Evolutionary conservation across 2,113 vertebrate species (phyloP), one percentile per base, ranked within the genome.

Genomic region (Cryptomyrus ogoouensis): DNA sequence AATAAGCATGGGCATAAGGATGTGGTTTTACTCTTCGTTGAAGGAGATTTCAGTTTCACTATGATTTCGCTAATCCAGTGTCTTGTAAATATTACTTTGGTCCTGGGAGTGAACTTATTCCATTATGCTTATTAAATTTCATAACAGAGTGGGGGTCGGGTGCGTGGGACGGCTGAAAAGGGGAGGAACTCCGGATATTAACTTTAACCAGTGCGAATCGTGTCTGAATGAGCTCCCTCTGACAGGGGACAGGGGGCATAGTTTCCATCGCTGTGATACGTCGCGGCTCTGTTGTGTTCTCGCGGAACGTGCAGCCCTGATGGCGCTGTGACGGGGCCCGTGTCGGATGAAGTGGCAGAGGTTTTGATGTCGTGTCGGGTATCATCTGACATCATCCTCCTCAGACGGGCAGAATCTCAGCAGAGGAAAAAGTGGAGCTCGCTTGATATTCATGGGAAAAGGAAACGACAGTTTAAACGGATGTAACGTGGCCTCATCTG

Each of bases 241-340:
- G 87, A 46, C 8, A 88, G 52, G 24, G 9, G 21, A 62, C 39
- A 44, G 53, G 53, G 35, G 42, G 53, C 35, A 10, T 50, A 62
- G 13, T 66, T 88, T 88, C 35, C 87, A 66, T 66, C 56, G 1
- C 87, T 66, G 87, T 66, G 62, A 88, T 31, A 88, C 50, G 47
- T 74, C 15, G 5, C 15, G 2, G 19, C 62, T 88, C 66, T 47
- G 44, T 6, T 74, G 35, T 50, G 39, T 27, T 74, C 44, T 13
- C 8, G 27, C 3, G 17, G 88, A 74, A 49, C 15, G 10, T 47
- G 17, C 5, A 7, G 58, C 74, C 31, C 62, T 0, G 46, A 3
- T 19, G 5, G 24, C 2, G 19, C 49, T 5, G 21, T 46, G 31
- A 35, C 62, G 10, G 27, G 31, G 58, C 87, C 21, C 1, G 24